phyloP scores from a whole-genome alignment of 2,113 vertebrate genomes.

The Hippocampus zosterae region DNA sequence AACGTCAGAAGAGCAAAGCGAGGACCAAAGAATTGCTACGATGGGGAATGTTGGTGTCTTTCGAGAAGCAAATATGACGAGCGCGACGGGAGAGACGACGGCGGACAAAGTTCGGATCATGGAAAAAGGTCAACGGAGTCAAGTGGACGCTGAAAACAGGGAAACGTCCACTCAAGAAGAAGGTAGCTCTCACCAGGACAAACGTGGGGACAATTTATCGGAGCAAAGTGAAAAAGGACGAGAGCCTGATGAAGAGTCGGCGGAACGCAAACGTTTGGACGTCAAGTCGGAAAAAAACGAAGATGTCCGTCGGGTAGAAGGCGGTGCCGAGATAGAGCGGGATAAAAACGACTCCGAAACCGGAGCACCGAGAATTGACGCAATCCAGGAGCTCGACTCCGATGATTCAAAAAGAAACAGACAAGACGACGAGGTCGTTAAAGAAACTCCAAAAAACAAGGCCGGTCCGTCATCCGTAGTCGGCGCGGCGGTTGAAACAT shows the following conservation, averaged over 20 bases:
- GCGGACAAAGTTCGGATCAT: not conserved
- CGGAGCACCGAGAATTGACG: not conserved
- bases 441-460: conserved; percentile 12
- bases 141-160: conserved; percentile 51
- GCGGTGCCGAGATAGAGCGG: conserved; percentile 6
- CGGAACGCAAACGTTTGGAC: conserved; percentile 4
- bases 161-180: conserved; percentile 22
- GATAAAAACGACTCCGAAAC: conserved; percentile 3
- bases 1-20: conserved; percentile 8
- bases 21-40: not conserved
- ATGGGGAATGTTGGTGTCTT: not conserved
- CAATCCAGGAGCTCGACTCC: conserved; percentile 10
- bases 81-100: not conserved
- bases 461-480: not conserved
- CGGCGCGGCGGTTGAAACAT: not conserved
- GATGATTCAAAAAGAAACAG: not conserved
- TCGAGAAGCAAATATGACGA: not conserved
- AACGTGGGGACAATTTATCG: not conserved
- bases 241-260: not conserved
- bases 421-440: not conserved
- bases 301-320: conserved; percentile 4
- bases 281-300: conserved; percentile 9
- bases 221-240: not conserved
- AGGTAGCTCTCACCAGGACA: not conserved
- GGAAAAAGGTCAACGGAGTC: conserved; percentile 4